Base-by-base conservation (phyloP, 2,113 vertebrate genomes). In the Caracal caracal region DNA sequence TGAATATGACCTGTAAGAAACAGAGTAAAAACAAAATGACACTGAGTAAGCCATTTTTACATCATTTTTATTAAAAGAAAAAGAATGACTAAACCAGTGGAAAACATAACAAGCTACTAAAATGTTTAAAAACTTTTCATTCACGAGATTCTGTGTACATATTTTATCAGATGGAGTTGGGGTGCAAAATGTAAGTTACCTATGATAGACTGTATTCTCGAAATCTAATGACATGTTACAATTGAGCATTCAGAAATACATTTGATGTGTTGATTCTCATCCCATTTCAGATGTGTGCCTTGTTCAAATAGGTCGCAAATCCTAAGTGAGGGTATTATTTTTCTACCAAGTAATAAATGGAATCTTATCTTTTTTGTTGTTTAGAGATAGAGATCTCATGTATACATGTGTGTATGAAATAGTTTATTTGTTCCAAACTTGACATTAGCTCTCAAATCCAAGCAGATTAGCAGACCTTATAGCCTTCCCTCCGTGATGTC, bases 1-100 rank as follows among this genome's bases (percentile, higher is more conserved):
- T 94, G 53, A 82, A 80, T 90, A 93, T 88, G 96, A 93, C 61
- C 37, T 26, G 68, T 59, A 75, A 92, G 88, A 96, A 78, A 71
- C 8, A 91, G 61, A 78, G 33, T 59, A 86, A 81, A 96, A 97
- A 81, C 47, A 84, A 90, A 90, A 33, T 40, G 24, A 33, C 59
- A 90, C 24, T 2, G 33, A 91, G 4, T 83, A 40, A 51, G 33
- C 33, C 68, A 56, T 73, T 93, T 96, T 82, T 68, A 89, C 79
- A 56, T 95, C 17, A 37, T 56, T 91, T 73, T 94, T 47, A 73
- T 81, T 92, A 56, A 59, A 66, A 94, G 53, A 73, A 91, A 93
- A 90, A 76, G 12, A 89, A 76, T 56, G 30, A 78, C 59, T 37
- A 93, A 81, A 59, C 11, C 16, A 68, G 10, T 82, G 51, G 2